Percentiles rank a stretch among this genome's conserved stretches.
These are phyloP conservation scores for Reticulitermes speratus DNA, from an alignment of 1,140 invertebrate species.

Conservation along the genomic window DNA sequence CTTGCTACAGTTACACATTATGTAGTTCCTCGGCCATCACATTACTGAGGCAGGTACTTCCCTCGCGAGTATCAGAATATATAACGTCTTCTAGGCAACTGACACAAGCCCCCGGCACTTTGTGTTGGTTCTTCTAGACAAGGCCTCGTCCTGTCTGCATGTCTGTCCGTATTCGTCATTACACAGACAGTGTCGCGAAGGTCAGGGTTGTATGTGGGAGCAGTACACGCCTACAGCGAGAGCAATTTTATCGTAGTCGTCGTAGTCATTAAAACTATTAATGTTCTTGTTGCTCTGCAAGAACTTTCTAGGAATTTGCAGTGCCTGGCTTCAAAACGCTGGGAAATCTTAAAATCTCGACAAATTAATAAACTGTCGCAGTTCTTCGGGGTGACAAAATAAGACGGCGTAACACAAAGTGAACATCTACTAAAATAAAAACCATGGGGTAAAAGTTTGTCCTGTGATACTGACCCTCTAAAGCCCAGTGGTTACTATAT, in stretches of 20 bases:
- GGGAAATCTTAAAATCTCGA: too few relatives aligned
- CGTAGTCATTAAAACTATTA: neutral
- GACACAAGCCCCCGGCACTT: neutral
- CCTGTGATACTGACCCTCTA: too few relatives aligned
- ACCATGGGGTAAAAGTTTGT: too few relatives aligned
- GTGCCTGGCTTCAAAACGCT: too few relatives aligned
- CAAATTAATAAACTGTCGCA: too few relatives aligned
- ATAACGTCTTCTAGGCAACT: neutral
- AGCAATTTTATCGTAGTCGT: neutral
- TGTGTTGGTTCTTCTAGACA: neutral
- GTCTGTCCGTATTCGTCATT: neutral
- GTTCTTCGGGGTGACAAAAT: too few relatives aligned
- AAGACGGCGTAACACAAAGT: too few relatives aligned
- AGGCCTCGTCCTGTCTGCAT: neutral
- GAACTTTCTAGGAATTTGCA: too few relatives aligned
- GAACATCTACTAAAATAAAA: too few relatives aligned
- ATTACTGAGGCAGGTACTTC: neutral
- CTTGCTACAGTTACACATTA: neutral
- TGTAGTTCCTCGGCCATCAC: neutral
- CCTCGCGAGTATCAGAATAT: neutral
- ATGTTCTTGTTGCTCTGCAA: neutral
- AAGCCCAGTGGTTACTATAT: too few relatives aligned
- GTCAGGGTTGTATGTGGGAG: constrained; percentile 9
- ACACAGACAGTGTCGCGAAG: neutral
- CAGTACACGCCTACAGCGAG: neutral